Evolutionary conservation across 2,797 vertebrate species (phyloP).

Genomic region (Pseudocheirus occidentalis): DNA sequence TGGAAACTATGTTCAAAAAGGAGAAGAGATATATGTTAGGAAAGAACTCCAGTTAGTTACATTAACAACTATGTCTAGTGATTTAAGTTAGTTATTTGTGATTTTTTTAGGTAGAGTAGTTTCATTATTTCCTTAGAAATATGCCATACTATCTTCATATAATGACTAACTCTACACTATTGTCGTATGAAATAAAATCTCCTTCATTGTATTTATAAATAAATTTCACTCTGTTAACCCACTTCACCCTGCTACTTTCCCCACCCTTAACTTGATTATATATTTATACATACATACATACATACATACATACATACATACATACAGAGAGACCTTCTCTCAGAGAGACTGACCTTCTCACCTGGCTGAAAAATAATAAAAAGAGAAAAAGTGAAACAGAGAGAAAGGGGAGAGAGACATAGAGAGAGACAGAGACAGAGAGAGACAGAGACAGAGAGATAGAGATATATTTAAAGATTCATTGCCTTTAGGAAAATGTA

Average conservation of each 20-base stretch:
- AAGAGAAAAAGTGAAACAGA: too few relatives aligned
- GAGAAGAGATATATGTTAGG: not conserved
- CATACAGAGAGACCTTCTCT: fast-evolving
- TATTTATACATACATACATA: too few relatives aligned
- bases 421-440: fast-evolving
- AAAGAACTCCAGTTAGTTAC: not conserved
- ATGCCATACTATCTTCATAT: not conserved
- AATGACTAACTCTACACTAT: not conserved
- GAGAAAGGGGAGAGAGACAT: fast-evolving
- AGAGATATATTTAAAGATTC: not conserved
- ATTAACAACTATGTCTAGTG: not conserved
- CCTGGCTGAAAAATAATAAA: too few relatives aligned
- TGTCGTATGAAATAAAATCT: not conserved
- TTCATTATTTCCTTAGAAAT: not conserved
- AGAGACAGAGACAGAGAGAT: fast-evolving
- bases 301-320: too few relatives aligned
- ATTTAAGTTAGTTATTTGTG: not conserved
- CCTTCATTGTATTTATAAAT: not conserved
- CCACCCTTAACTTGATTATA: too few relatives aligned
- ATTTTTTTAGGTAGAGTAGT: not conserved
- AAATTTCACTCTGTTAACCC: not conserved
- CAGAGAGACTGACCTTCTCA: too few relatives aligned
- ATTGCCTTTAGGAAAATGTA: not conserved
- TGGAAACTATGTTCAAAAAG: not conserved
- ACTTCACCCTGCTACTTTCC: not conserved